Evolutionary conservation across 30 jellyfish, hydroid and myxozoan species (phyloP), one percentile per base, ranked within the genome.

Genomic region (Sanderia malayensis): DNA sequence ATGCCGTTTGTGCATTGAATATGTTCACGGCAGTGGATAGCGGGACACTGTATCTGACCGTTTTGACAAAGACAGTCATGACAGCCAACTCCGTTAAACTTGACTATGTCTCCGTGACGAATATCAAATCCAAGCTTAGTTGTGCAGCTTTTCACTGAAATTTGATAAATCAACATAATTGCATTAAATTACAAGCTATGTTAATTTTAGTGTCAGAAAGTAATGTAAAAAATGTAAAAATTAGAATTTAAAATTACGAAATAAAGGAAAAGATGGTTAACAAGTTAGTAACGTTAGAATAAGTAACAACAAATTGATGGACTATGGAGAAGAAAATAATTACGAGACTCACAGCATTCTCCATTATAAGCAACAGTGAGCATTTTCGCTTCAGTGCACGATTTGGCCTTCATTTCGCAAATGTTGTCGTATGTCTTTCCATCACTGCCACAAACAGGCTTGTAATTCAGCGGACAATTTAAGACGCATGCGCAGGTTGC

Each of bases 361-460:
- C 95, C 88, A 0, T 33, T 24, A 57, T 83, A 31, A 1, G 34
- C 33, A 7, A 65, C 75, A 13, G 55, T 44, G 19, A 83, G 29
- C 0, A 7, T 44, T 57, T 44, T 25, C 45, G 73, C 23, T n/a
- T 44, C n/a, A 7, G 32, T 20, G 58, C 95, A 83, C 2, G 88
- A 52, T 70, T 53, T 75, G 45, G 66, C 55, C 52, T 74, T 45
- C 87, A 83, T 20, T 9, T 33, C 37, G 46, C 95, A 83, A 30
- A 62, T 79, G 64, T 74, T 83, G 17, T 66, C 73, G 37, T 73
- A 83, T 0, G 95, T 73, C 10, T 32, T n/a, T 2, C 78, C 88
- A 57, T 83, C 84, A 73, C 86, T 82, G 18, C 86, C 94, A 64
- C 94, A 82, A 37, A 82, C 86, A 29, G 86, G 94, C 2, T 82